A percentile compares a stretch with the other conserved stretches of the same genome.
phyloP scores from a whole-genome alignment of 2,113 vertebrate species.

The Cyanoderma ruficeps region DNA sequence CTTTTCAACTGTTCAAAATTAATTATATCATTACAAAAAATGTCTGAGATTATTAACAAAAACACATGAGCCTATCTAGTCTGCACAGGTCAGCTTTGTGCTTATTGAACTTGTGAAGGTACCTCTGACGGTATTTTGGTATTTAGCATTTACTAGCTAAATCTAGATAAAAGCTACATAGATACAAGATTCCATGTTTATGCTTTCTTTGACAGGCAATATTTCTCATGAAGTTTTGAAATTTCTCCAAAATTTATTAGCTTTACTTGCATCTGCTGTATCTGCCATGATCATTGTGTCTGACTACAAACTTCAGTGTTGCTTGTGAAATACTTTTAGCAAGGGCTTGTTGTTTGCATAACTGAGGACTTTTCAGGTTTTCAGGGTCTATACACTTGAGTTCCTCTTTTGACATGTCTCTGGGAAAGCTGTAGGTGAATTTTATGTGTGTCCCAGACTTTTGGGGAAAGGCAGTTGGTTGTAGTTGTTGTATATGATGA shows the following conservation, averaged over 20 bases:
- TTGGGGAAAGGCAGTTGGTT: neutral
- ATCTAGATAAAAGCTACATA: neutral
- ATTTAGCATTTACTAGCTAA: neutral
- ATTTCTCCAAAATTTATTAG: neutral
- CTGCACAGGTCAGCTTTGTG: neutral
- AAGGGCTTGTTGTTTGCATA: neutral
- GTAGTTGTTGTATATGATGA: neutral
- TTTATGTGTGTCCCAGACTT: neutral
- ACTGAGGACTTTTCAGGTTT: neutral
- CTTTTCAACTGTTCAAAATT: conserved; percentile 7
- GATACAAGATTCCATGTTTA: neutral
- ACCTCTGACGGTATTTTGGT: neutral
- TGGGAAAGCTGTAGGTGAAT: neutral
- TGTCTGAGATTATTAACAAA: neutral
- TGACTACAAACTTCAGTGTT: neutral
- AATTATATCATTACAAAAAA: neutral
- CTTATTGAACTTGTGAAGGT: neutral
- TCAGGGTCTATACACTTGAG: neutral
- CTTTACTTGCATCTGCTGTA: neutral
- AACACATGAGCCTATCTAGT: neutral
- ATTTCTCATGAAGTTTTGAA: neutral
- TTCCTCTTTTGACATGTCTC: neutral
- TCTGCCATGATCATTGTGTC: neutral
- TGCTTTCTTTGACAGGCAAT: neutral
- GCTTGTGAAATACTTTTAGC: neutral